Base-by-base conservation (phyloP, 2,113 vertebrate genomes). In the Pipa parva region DNA sequence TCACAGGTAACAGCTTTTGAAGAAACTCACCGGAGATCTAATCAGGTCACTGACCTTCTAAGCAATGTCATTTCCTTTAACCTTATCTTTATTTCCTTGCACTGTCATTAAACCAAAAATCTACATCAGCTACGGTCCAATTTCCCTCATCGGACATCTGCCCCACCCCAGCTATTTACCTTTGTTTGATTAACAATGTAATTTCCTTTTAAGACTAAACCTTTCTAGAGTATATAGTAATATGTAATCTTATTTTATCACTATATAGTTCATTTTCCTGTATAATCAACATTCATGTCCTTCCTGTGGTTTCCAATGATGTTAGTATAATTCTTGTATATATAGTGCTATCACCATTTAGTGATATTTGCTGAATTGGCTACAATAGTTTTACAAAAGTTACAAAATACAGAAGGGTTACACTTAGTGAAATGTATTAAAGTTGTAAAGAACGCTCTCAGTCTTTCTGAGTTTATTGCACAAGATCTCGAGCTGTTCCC, bases 101-200 rank as follows among this genome's bases (percentile, higher is more conserved):
- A 85, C 91, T 94, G 91, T 89, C 88, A 90, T 93, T 95, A 91
- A 89, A 85, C 83, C 84, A 82, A 84, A 83, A 42, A 85, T 55
- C 63, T 79, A 75, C 85, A 89, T 79, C 81, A 87, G 78, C 83
- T 78, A 77, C 79, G 82, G 81, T 81, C 80, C 78, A 81, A 75
- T 84, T 87, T 85, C 84, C 79, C 75, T 85, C 78, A 79, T 77
- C 81, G 86, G 81, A 71, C 85, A 84, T 79, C 88, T 88, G 89
- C 89, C 83, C 90, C 84, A 80, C 82, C 85, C 83, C 87, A 90
- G 92, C 87, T 84, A 88, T 87, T 85, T 85, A 89, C 91, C 88
- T 89, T 90, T 92, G 88, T 91, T 89, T 91, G 92, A 90, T 93
- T 93, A 94, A 85, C 87, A 92, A 90, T 87, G 85, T 88, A 80